Conservation (phyloP, 2,888 invertebrate genomes). For the Sarcophaga caerulescens region DNA sequence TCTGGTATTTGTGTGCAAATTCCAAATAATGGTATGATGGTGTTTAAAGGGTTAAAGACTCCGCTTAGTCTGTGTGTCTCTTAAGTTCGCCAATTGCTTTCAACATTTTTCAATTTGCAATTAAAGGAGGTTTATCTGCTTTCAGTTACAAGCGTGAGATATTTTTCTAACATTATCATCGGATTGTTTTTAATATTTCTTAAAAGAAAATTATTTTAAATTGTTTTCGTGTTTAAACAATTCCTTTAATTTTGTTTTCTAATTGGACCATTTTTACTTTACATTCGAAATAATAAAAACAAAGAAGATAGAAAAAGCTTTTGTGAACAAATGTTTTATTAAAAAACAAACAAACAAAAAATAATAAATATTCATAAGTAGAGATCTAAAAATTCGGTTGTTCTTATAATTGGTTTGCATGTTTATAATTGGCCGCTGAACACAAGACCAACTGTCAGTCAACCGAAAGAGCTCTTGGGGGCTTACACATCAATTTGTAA, state of each 20-base stretch:
- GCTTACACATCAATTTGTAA: not conserved
- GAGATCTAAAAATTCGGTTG: constrained; percentile 1
- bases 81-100: constrained; percentile 35
- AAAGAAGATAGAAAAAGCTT: not conserved
- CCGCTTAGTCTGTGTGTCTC: constrained; percentile 23
- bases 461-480: not conserved
- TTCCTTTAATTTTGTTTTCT: constrained; percentile 13
- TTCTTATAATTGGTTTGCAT: constrained; percentile 57
- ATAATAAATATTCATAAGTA: not conserved
- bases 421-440: constrained; percentile 55
- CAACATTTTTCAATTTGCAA: constrained; percentile 65
- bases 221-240: constrained; percentile 64
- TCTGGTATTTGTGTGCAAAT: no score
- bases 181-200: constrained; percentile 22
- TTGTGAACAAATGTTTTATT: constrained; percentile 4
- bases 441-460: not conserved
- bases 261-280: constrained; percentile 7
- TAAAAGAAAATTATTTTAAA: constrained; percentile 64
- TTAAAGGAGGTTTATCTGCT: constrained; percentile 64
- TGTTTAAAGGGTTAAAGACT: constrained; percentile 25
- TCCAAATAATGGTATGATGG: no score
- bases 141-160: constrained; percentile 67
- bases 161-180: constrained; percentile 51
- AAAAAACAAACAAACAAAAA: not conserved
- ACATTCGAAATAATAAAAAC: not conserved